phyloP scores from a whole-genome alignment of 1,140 invertebrate genomes.

The Rhysida immarginata region DNA sequence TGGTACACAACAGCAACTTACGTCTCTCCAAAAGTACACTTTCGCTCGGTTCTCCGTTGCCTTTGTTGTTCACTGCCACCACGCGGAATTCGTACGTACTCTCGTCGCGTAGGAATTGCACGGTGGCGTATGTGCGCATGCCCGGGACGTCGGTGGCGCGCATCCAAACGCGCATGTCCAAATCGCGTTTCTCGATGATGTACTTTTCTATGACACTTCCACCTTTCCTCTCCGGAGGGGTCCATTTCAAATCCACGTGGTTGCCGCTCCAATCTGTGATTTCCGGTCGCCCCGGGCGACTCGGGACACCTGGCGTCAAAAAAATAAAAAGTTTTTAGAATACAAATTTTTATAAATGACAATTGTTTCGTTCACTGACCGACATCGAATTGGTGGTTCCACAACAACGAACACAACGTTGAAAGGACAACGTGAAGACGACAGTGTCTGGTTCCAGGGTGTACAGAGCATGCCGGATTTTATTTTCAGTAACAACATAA shows the following conservation, averaged over 20 bases:
- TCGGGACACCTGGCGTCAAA: neutral
- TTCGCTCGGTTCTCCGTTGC: conserved; percentile 44
- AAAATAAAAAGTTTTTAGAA: no score
- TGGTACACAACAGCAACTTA: conserved; percentile 4
- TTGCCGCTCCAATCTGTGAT: neutral
- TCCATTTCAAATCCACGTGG: conserved; percentile 18
- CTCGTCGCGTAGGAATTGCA: conserved; percentile 55
- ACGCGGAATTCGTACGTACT: conserved; percentile 98
- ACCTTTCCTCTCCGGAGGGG: conserved; percentile 18
- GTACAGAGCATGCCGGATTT: no score
- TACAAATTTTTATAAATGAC: no score
- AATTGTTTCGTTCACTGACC: no score
- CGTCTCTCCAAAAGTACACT: conserved; percentile 10
- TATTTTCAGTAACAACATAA: no score
- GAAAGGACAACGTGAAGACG: no score
- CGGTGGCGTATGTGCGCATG: conserved; percentile 27
- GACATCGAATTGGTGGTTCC: no score
- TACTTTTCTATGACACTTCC: conserved; percentile 22
- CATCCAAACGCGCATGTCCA: conserved; percentile 20
- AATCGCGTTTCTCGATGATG: conserved; percentile 27
- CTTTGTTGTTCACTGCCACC: conserved; percentile 92
- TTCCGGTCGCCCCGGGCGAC: neutral
- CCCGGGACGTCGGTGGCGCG: conserved; percentile 28
- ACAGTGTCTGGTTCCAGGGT: no score
- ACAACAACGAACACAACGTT: no score